Evolutionary conservation across 2,797 vertebrate species (phyloP), one percentile per base, ranked within the genome.

Genomic region (Callimico goeldii): DNA sequence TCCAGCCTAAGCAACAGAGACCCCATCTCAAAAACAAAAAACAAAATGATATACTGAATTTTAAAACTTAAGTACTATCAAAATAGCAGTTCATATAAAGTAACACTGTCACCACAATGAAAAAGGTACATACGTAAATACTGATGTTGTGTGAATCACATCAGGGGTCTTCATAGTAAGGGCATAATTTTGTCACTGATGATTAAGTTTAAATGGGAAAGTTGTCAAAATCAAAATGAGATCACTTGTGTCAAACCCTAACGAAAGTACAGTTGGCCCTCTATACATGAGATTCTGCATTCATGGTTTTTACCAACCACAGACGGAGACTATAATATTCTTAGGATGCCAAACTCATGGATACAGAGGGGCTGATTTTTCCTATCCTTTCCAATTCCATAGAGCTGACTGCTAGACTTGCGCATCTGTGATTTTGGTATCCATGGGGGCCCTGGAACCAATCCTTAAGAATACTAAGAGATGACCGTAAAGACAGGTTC

Each of bases 31-130:
- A 9, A 67, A 64, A n/a, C 7, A n/a, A n/a, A 67, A 64, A 67
- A 64, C 15, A 67, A 17, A 8, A 67, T 64, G 46, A 92, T 61
- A 85, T 28, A 72, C 4, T 46, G 11, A 80, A 84, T 48, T 28
- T 55, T 76, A 58, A 96, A 89, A 88, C 43, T 75, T 95, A 14
- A 93, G 57, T 26, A 79, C 1, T 55, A 19, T 83, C 48, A 87
- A 91, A 88, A 93, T 13, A 95, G 46, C 15, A 61, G 61, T 14
- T 86, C 43, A 70, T 55, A 17, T 24, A 84, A 97, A 97, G 12
- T 48, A 72, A 92, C 22, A 80, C 30, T 77, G 33, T 73, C 43
- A 75, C 36, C 48, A 55, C 39, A 94, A 58, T 55, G 46, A 88
- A 95, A 80, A 24, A 93, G 5, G 83, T 81, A 58, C n/a, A 28